phyloP scores from a whole-genome alignment of 2,113 vertebrate species.

The Hippocampus comes region DNA sequence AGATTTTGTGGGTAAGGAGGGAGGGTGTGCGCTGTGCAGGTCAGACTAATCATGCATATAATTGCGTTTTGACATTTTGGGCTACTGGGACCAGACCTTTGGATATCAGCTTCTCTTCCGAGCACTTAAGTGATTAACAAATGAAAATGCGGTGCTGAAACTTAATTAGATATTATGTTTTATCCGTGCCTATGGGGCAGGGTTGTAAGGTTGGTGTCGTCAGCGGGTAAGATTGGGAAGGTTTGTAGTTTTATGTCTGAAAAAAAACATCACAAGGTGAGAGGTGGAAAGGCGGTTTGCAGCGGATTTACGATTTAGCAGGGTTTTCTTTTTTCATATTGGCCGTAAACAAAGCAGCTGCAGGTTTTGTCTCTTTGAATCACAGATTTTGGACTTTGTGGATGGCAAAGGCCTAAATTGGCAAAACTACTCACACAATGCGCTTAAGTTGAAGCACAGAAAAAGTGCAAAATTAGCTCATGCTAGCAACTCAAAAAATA shows the following conservation, averaged over 20 bases:
- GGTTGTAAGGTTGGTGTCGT: constrained; percentile 45
- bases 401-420: neutral
- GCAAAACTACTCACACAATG: too few relatives aligned
- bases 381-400: neutral
- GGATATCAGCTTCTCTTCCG: constrained; percentile 80
- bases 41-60: constrained; percentile 90
- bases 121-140: constrained; percentile 84
- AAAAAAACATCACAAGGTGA: constrained; percentile 27
- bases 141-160: constrained; percentile 78
- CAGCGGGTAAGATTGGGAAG: constrained; percentile 8
- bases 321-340: neutral
- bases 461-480: too few relatives aligned
- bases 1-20: constrained; percentile 59
- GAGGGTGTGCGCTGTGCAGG: constrained; percentile 72
- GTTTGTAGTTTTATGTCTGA: constrained; percentile 18
- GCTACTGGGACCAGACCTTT: constrained; percentile 81
- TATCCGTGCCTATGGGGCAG: constrained; percentile 52
- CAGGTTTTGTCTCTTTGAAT: neutral
- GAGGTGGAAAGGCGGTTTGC: neutral
- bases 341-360: neutral
- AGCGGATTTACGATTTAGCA: neutral
- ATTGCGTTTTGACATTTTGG: constrained; percentile 87
- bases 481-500: too few relatives aligned
- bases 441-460: too few relatives aligned
- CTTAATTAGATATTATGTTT: constrained; percentile 79